Percentiles rank a stretch among this genome's conserved stretches.
phyloP scores from a whole-genome alignment of 2,888 invertebrate species.

The Ophion slaviceki region DNA sequence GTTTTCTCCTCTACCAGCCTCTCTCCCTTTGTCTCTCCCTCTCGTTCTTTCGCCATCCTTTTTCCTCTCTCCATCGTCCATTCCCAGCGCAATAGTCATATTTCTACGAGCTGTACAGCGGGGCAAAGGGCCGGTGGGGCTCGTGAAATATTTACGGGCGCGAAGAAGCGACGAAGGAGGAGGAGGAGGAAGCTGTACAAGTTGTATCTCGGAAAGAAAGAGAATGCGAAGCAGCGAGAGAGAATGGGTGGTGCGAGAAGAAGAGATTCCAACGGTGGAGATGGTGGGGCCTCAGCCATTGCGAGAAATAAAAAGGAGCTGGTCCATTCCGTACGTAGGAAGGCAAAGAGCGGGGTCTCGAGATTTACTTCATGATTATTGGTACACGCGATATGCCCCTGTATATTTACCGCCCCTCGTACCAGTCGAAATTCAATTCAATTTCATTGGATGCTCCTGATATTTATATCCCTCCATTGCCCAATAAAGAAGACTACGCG shows the following conservation, averaged over 20 bases:
- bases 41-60: neutral
- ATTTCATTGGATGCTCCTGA: neutral
- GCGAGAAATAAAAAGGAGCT: conserved; percentile 45
- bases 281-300: conserved; percentile 37
- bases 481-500: too few relatives aligned
- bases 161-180: conserved; percentile 50
- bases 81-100: conserved; percentile 67
- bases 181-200: conserved; percentile 37
- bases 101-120: conserved; percentile 71
- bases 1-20: conserved; percentile 28
- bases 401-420: conserved; percentile 21
- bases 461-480: too few relatives aligned
- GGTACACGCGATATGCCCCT: conserved; percentile 41
- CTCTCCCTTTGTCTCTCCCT: neutral
- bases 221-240: conserved; percentile 13
- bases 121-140: conserved; percentile 68
- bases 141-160: conserved; percentile 66
- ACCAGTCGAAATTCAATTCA: neutral
- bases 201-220: conserved; percentile 57
- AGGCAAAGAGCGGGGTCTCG: conserved; percentile 1
- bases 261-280: conserved; percentile 34
- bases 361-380: conserved; percentile 70
- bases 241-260: conserved; percentile 10
- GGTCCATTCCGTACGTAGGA: conserved; percentile 9
- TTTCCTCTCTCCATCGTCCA: conserved; percentile 15